These are phyloP conservation scores for Nephrotoma appendiculata DNA, from an alignment of 2,888 invertebrate species.

Conservation along the genomic window DNA sequence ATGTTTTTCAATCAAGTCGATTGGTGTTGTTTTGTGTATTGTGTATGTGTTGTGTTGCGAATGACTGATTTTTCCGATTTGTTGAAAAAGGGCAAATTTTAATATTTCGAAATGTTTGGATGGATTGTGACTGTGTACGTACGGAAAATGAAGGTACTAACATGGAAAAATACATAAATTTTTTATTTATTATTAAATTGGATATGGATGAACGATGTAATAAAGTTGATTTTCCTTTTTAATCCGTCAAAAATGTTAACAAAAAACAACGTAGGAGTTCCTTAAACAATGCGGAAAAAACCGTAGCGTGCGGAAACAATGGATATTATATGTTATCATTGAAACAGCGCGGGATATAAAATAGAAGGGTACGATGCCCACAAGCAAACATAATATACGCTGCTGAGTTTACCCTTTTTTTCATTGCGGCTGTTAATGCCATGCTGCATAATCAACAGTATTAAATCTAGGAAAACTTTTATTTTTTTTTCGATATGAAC, in stretches of 20 bases:
- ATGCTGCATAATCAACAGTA: not conserved
- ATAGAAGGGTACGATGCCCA: not conserved
- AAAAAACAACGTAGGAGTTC: not conserved
- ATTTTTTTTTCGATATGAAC: too few relatives aligned
- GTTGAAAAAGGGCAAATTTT: not conserved
- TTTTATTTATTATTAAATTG: not conserved
- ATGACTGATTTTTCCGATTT: not conserved
- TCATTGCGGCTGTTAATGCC: not conserved
- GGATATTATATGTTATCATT: not conserved
- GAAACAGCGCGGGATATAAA: not conserved
- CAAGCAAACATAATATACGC: not conserved
- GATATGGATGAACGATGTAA: not conserved
- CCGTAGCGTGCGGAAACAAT: not conserved
- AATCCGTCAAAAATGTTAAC: not conserved
- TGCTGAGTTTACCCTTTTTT: not conserved
- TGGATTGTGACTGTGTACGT: not conserved
- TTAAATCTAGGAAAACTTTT: not conserved
- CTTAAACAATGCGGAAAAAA: not conserved
- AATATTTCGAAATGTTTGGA: not conserved
- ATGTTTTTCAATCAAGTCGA: not conserved
- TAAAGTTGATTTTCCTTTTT: not conserved
- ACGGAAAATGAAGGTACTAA: not conserved
- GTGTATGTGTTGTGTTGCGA: not conserved
- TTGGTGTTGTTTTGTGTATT: not conserved
- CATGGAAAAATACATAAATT: not conserved